These are phyloP conservation scores for Drosophila hamatofila DNA, from an alignment of 2,888 invertebrate genomes.

Conservation along the genomic window DNA sequence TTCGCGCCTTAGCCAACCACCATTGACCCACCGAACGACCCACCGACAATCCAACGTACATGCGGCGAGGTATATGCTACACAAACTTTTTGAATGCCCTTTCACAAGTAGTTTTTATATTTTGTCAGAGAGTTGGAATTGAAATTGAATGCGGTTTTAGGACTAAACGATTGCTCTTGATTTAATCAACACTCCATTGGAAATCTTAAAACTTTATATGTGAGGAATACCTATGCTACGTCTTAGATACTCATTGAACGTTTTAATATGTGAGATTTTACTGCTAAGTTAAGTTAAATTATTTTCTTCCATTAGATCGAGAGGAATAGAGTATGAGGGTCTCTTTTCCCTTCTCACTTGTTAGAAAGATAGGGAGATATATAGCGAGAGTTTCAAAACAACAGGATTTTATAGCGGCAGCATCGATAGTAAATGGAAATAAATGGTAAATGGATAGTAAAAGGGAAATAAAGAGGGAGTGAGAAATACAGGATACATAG, in stretches of 20 bases:
- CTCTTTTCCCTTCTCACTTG: no score
- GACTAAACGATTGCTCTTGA: no score
- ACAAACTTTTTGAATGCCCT: constrained; percentile 5
- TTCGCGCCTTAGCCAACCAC: constrained; percentile 52
- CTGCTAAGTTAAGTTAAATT: background rate
- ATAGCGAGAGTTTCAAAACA: no score
- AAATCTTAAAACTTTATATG: background rate
- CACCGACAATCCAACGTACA: background rate
- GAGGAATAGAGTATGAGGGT: background rate
- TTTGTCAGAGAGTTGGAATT: background rate
- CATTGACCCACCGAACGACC: constrained; percentile 31
- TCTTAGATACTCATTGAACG: background rate
- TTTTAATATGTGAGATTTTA: background rate
- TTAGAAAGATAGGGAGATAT: background rate
- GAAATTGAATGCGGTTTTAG: background rate
- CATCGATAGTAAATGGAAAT: no score
- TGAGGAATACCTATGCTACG: background rate
- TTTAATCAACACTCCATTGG: background rate
- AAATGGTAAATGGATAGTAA: no score
- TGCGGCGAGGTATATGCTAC: background rate
- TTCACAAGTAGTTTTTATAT: background rate
- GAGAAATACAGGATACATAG: no score
- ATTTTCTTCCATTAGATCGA: no score
- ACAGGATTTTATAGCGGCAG: no score
- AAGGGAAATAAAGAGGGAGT: no score